These are phyloP conservation scores for Eulemur rufifrons DNA, from an alignment of 2,113 vertebrate species.

Conservation along the genomic window DNA sequence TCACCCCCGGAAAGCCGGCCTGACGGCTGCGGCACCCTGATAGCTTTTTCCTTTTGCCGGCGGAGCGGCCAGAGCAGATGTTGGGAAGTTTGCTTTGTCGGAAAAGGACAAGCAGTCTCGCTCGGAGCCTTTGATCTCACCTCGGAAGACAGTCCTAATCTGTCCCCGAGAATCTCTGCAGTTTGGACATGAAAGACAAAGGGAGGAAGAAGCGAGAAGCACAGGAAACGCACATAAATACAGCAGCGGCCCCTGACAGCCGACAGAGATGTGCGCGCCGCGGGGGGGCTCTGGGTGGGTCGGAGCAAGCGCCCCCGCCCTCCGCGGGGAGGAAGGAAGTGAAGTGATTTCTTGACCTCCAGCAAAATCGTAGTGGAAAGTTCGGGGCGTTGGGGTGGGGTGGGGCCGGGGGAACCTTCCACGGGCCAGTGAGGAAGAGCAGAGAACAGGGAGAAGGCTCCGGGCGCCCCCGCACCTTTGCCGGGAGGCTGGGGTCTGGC, in stretches of 20 bases:
- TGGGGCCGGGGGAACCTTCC: neutral
- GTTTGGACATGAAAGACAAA: slow-evolving; percentile 76
- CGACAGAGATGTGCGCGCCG: slow-evolving; percentile 5
- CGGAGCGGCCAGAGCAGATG: slow-evolving; percentile 68
- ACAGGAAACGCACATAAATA: slow-evolving; percentile 73
- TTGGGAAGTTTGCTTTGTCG: slow-evolving; percentile 64
- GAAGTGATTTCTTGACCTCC: neutral
- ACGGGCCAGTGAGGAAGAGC: neutral
- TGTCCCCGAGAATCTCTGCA: slow-evolving; percentile 68
- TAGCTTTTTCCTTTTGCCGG: neutral
- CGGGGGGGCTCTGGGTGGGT: slow-evolving; percentile 43
- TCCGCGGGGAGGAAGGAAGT: slow-evolving; percentile 25
- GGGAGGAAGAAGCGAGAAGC: slow-evolving; percentile 66
- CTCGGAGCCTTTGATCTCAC: slow-evolving; percentile 83
- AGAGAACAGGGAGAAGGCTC: rapidly evolving
- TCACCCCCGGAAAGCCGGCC: slow-evolving; percentile 34
- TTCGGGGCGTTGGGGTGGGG: rapidly evolving
- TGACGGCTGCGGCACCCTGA: neutral
- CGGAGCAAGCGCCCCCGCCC: slow-evolving; percentile 39
- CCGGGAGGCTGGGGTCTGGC: neutral
- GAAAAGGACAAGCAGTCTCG: slow-evolving; percentile 54
- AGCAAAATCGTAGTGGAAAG: neutral
- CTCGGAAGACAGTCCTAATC: slow-evolving; percentile 72
- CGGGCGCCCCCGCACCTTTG: neutral
- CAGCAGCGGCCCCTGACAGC: slow-evolving; percentile 71